Base-by-base conservation (phyloP, 2,888 invertebrate genomes). In the Ophioninae sp. region DNA sequence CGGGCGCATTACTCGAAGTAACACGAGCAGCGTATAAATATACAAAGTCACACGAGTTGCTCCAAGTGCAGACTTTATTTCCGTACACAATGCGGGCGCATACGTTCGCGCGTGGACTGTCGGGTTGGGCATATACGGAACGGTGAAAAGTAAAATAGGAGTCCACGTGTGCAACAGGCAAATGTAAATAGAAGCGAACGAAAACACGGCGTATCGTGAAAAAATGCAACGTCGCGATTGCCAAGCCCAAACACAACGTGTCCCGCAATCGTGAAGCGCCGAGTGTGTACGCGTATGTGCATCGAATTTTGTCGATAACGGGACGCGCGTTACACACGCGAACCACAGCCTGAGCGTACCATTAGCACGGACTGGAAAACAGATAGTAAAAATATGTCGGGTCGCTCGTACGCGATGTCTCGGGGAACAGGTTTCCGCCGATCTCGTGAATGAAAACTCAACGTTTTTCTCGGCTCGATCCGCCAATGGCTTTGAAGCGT, bases 151-250 rank as follows among this genome's bases (percentile, higher is more conserved):
- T 22, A 76, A 56, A n/a, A 74, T 44, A 73, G n/a, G 58, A 20
- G 56, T 79, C 72, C 78, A 78, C 82, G 71, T 81, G 85, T 85
- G 86, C 86, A 86, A 86, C 86, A 86, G 86, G 85, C 86, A 77
- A 79, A 82, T 72, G 82, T 84, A 78, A 76, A 82, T 84, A 84
- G 67, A 74, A 58, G 23, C 51, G 73, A 78, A 74, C 30, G 59
- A 65, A 67, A 69, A 76, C 73, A 72, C 61, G 69, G 75, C n/a
- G 67, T 17, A 67, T 23, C 68, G 71, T 13, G 69, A 0, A 77
- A 69, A 83, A 64, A 64, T 73, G 63, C 22, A 37, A 23, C 64
- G 39, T 61, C n/a, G 23, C 65, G 44, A 44, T 79, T 59, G 17
- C 10, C 58, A 58, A 41, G 9, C 37, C 39, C 51, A 30, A 72